Conservation (phyloP, 2,888 invertebrate species). For the Erebia epiphron region DNA sequence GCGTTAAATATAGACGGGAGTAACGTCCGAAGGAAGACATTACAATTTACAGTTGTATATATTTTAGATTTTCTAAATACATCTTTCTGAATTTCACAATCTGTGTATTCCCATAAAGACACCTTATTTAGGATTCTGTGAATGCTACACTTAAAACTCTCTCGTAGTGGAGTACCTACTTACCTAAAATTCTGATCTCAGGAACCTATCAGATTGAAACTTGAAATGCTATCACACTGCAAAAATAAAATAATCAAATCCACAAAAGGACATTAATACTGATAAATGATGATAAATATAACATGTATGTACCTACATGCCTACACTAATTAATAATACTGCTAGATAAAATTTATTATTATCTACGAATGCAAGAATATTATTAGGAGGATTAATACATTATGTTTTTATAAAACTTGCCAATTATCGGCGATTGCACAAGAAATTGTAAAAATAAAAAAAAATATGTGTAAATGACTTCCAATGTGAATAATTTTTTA, state of each 20-base stretch:
- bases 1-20: background rate
- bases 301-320: background rate
- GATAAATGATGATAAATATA: slow-evolving; percentile 3
- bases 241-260: background rate
- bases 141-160: too few species aligned
- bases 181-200: too few species aligned
- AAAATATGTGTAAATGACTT: too few species aligned
- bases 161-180: too few species aligned
- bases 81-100: too few species aligned
- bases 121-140: too few species aligned
- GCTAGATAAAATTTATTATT: slow-evolving; percentile 2
- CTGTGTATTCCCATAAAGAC: too few species aligned
- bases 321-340: slow-evolving; percentile 6
- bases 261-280: background rate
- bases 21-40: too few species aligned
- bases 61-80: too few species aligned
- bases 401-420: slow-evolving; percentile 2
- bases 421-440: background rate
- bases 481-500: too few species aligned
- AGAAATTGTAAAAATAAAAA: background rate
- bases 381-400: background rate
- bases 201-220: background rate
- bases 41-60: too few species aligned
- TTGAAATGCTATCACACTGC: background rate
- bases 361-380: slow-evolving; percentile 10